A percentile compares a stretch with the other conserved stretches of the same genome.
Conservation (phyloP, 2,797 vertebrate genomes). For the Natrix natrix region DNA sequence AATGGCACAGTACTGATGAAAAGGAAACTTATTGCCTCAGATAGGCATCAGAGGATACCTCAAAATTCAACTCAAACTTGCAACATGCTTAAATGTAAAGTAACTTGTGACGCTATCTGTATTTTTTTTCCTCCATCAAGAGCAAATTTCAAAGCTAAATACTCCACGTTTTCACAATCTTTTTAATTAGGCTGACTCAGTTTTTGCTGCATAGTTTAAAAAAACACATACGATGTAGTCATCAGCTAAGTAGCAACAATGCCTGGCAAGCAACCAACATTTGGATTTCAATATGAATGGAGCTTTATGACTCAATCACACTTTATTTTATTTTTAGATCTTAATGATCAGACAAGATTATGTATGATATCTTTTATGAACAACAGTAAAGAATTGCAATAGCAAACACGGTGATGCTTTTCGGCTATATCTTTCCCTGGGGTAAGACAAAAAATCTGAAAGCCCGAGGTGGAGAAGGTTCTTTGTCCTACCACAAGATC, state of each 20-base stretch:
- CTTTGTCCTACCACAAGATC: background rate
- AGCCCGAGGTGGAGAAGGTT: background rate
- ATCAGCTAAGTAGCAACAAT: background rate
- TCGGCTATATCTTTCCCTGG: background rate
- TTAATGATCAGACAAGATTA: background rate
- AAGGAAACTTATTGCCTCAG: background rate
- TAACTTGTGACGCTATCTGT: background rate
- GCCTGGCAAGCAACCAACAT: constrained; percentile 11
- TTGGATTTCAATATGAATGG: constrained; percentile 16
- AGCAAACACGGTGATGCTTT: background rate
- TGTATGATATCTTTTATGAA: background rate
- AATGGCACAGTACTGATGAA: background rate
- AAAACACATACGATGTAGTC: background rate
- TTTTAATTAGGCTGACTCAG: background rate
- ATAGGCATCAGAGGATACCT: background rate
- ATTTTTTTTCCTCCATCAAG: background rate
- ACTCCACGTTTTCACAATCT: background rate
- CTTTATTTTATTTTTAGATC: constrained; percentile 24
- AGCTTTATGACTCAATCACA: background rate
- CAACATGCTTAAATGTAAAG: background rate
- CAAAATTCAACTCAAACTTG: background rate
- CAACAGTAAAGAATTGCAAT: background rate
- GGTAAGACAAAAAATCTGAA: background rate
- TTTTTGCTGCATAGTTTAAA: constrained; percentile 12
- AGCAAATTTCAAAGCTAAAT: constrained; percentile 4